Percentiles rank a stretch among this genome's conserved stretches.
These are phyloP conservation scores for Stegastes partitus DNA, from an alignment of 2,113 vertebrate species.

Conservation along the genomic window DNA sequence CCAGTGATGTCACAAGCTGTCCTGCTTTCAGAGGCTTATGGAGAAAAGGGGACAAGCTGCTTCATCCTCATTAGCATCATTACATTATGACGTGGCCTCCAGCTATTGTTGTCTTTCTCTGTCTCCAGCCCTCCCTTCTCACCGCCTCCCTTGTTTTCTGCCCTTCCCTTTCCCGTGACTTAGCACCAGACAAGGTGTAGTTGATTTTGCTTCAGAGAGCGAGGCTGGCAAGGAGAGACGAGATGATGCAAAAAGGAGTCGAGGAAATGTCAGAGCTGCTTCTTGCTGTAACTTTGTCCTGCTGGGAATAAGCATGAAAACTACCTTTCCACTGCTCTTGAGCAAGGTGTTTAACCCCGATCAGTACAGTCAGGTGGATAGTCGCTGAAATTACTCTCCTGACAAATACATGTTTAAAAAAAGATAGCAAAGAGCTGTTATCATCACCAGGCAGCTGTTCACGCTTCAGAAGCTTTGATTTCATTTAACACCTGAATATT, in stretches of 20 bases:
- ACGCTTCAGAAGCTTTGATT: background rate
- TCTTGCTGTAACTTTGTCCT: background rate
- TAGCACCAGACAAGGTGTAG: background rate
- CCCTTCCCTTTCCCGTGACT: background rate
- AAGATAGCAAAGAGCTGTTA: background rate
- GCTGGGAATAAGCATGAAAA: background rate
- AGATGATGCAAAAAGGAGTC: background rate
- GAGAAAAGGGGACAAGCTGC: slow-evolving; percentile 63
- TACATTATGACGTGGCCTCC: slow-evolving; percentile 59
- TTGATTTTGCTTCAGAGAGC: background rate
- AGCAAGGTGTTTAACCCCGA: background rate
- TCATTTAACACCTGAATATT: background rate
- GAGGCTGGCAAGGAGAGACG: background rate
- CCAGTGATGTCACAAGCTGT: slow-evolving; percentile 68
- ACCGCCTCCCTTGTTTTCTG: background rate
- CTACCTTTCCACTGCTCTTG: background rate
- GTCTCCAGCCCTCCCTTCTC: background rate
- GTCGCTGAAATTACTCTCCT: background rate
- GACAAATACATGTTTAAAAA: background rate
- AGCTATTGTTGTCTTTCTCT: slow-evolving; percentile 57
- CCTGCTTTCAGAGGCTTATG: slow-evolving; percentile 74
- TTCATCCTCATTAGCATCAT: slow-evolving; percentile 75
- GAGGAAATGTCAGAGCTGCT: slow-evolving; percentile 14
- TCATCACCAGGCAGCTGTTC: background rate
- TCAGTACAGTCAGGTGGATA: background rate